phyloP scores from a whole-genome alignment of 2,888 invertebrate species.

The Torymus texanus region DNA sequence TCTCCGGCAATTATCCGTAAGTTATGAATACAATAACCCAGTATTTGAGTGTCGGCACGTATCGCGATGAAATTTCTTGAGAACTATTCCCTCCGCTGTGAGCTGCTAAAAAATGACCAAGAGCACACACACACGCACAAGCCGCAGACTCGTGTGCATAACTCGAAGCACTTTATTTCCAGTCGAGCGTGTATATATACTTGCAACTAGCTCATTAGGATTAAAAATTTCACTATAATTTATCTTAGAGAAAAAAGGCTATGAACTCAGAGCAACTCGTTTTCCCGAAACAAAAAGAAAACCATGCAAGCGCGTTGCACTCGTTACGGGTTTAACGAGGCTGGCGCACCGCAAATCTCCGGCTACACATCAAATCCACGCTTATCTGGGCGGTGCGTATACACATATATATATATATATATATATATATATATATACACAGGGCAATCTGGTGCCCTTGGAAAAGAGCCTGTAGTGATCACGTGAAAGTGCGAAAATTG shows the following conservation, averaged over 20 bases:
- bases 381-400: not conserved
- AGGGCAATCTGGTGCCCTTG: constrained; percentile 20
- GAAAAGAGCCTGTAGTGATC: constrained; percentile 3
- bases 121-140: too few species aligned
- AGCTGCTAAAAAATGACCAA: too few species aligned
- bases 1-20: not conserved
- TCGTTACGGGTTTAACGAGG: constrained; percentile 35
- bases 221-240: constrained; percentile 32
- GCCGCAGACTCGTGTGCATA: too few species aligned
- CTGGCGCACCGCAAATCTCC: not conserved
- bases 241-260: constrained; percentile 16
- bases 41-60: too few species aligned
- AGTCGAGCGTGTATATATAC: not conserved
- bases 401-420: not conserved
- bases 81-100: too few species aligned
- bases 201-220: constrained; percentile 5
- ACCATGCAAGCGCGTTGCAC: not conserved
- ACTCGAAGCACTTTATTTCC: constrained; percentile 6
- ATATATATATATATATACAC: too few species aligned
- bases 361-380: not conserved
- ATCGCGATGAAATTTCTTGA: too few species aligned
- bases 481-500: constrained; percentile 59
- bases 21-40: too few species aligned
- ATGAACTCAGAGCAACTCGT: not conserved
- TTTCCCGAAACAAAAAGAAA: not conserved